Conservation (phyloP, 2,113 vertebrate genomes). For the Paraplagusia blochii region DNA sequence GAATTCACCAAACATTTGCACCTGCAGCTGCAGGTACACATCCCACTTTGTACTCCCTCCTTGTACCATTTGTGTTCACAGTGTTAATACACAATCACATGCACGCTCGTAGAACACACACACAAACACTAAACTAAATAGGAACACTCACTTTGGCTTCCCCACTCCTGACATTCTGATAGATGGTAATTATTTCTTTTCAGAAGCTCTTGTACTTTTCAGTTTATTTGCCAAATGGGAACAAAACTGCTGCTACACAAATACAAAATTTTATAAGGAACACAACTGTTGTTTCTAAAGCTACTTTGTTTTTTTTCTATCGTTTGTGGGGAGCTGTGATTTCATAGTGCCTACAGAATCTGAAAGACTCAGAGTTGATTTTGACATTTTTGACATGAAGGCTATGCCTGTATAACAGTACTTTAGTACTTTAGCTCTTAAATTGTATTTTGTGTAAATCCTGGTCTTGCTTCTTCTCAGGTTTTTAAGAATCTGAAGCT, state of each 20-base stretch:
- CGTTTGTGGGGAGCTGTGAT: conserved; percentile 41
- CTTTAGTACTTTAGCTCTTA: too few species aligned
- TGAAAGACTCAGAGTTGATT: conserved; percentile 66
- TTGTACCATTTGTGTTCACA: background rate
- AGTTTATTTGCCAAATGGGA: conserved; percentile 28
- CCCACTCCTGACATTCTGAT: conserved; percentile 8
- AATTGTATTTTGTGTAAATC: too few species aligned
- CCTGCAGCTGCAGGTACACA: background rate
- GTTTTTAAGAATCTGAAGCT: conserved; percentile 81
- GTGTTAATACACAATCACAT: background rate
- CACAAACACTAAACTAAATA: conserved; percentile 12
- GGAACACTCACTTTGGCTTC: conserved; percentile 3
- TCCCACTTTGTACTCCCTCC: background rate
- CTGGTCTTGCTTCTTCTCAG: conserved; percentile 54
- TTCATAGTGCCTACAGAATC: conserved; percentile 22
- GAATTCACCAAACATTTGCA: conserved; percentile 4
- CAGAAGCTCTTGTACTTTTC: conserved; percentile 8
- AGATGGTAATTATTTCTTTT: conserved; percentile 14
- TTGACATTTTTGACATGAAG: conserved; percentile 11
- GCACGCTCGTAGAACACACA: too few species aligned
- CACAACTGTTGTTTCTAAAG: conserved; percentile 68
- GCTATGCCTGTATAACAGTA: too few species aligned
- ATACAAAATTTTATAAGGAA: conserved; percentile 52
- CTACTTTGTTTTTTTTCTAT: conserved; percentile 48
- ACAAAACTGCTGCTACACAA: conserved; percentile 42